A percentile compares a stretch with the other conserved stretches of the same genome.
Evolutionary conservation across 53 echinoderm and acorn worm species (phyloP).

Genomic region (Stichopus horrens): DNA sequence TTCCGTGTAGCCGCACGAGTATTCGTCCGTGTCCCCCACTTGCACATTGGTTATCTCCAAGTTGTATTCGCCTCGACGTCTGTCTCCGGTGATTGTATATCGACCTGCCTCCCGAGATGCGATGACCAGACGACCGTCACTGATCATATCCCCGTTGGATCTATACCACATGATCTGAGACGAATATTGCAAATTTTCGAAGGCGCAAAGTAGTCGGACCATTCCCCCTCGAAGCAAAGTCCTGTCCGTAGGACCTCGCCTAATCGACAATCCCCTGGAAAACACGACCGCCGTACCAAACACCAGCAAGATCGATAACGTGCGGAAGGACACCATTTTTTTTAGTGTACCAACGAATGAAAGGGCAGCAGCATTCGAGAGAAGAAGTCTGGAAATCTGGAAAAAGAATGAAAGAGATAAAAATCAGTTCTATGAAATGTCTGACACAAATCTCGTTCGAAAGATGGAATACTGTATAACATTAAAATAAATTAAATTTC

Average conservation of each 20-base stretch:
- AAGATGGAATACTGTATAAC: too few relatives aligned
- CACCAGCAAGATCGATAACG: not conserved
- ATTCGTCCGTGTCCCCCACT: conserved; percentile 50
- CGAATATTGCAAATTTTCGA: not conserved
- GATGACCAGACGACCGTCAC: not conserved
- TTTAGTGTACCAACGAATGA: too few relatives aligned
- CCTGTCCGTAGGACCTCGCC: not conserved
- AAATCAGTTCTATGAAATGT: too few relatives aligned
- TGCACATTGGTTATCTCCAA: conserved; percentile 48
- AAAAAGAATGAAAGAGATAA: too few relatives aligned
- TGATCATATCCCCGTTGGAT: conserved; percentile 18
- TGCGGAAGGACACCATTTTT: not conserved
- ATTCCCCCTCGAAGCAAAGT: conserved; percentile 6
- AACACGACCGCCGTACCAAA: not conserved
- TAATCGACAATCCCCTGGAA: not conserved
- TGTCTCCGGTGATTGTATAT: conserved; percentile 49
- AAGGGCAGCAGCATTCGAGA: too few relatives aligned
- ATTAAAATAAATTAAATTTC: too few relatives aligned
- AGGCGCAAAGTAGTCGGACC: not conserved
- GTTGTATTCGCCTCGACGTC: conserved; percentile 36
- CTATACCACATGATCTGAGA: conserved; percentile 52
- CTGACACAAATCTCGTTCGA: too few relatives aligned
- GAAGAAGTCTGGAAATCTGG: too few relatives aligned
- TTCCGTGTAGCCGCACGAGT: conserved; percentile 55
- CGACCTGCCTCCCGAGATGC: not conserved